Base-by-base conservation (phyloP, 2,888 invertebrate genomes). In the Cylloceria caligata region DNA sequence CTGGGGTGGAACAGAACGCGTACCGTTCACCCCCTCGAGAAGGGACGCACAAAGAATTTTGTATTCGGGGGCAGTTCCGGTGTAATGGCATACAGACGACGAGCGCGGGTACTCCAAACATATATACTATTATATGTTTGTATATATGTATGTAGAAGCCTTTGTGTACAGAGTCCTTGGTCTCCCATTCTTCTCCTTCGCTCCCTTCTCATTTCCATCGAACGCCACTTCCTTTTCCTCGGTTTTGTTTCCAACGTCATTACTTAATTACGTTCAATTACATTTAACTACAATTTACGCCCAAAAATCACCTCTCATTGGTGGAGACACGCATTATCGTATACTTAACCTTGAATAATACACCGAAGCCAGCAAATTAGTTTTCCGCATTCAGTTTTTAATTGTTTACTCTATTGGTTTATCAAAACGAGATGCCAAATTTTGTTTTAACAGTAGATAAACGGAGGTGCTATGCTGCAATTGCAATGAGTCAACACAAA, bases 41-140 rank as follows among this genome's bases (percentile, higher is more conserved):
- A 79, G 79, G 39, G 78, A 60, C 65, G 80, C 82, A 83, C 84
- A 83, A 85, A 84, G 86, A 88, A 90, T 90, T 91, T 90, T 83
- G 90, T 91, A 91, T 91, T 91, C 91, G 86, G 62, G 64, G 81
- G 78, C 84, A 86, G 88, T 88, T 83, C 80, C 84, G 85, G 88
- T 87, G 88, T 90, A 91, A 90, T 90, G 90, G 89, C 88, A 88
- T 88, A 87, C 89, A 88, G 87, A 87, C 88, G 86, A 45, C 52
- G 30, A 55, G 16, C 87, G 71, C 85, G 85, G 86, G 42, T 49
- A 39, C 24, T 67, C 67, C 21, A 42, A 65, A 64, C 72, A 36
- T 39, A 57, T 64, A 55, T 24, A 49, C 21, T 16, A 62, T 64
- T n/a, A 65, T 49, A 24, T 30, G 21, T 16, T 11, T 47, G 30